Base-by-base conservation (phyloP, 2,888 invertebrate genomes). In the Drosophila monieri region DNA sequence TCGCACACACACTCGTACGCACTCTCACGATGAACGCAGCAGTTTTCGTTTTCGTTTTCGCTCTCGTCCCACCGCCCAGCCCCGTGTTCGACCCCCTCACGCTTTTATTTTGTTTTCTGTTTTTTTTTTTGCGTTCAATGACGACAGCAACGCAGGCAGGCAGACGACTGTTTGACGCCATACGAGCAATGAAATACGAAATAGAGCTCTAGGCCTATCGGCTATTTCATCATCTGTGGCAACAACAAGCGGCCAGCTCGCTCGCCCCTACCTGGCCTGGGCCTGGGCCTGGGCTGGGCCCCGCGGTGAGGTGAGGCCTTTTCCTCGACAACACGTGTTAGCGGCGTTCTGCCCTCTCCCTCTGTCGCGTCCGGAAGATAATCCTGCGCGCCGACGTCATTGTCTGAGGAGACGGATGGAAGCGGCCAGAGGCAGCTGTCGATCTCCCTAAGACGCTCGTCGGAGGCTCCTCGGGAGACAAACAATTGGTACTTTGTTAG, bases 111-210 rank as follows among this genome's bases (percentile, higher is more conserved):
- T 8, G 35, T 59, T 15, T 43, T 21, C 32, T 21, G 15, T 54
- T 25, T 14, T 27, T 51, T 47, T 47, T 69, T 79, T 67, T 77
- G 62, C 59, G 72, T 79, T 68, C 56, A 43, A 56, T 64, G 71
- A 66, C 57, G 64, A 66, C 64, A 61, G 64, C 27, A 43, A 8
- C 10, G 59, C 57, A 52, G 80, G 69, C 84, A 52, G 80, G 69
- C 84, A 52, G 80, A 69, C 84, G 80, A 77, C 85, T 78, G 68
- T 64, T 87, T 80, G 86, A 84, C 80, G 86, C 80, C 56, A 49
- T 53, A 58, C 58, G 14, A 15, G 14, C 15, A 14, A 37, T 43
- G 51, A 32, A 44, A 32, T 73, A 78, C 78, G 85, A 78, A 80
- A 77, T 73, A 73, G 76, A 67, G 61, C 80, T 78, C 66, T 81